Base-by-base conservation (phyloP, 2,797 vertebrate species). In the Sparus aurata region DNA sequence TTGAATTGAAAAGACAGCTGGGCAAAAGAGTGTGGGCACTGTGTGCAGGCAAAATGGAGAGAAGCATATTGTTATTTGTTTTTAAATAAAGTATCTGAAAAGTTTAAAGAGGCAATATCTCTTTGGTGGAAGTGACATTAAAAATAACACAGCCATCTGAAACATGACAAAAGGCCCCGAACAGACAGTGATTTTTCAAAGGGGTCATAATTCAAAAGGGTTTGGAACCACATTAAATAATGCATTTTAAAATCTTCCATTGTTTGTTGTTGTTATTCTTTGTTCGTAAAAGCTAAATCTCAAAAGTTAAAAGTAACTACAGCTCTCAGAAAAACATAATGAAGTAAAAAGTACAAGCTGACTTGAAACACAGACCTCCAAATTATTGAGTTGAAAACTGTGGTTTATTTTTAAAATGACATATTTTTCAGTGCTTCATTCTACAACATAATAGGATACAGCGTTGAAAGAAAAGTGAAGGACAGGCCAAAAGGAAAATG, bases 321-420 rank as follows among this genome's bases (percentile, higher is more conserved):
- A 63, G 23, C 23, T 43, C 34, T 54, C 22, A 20, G 34, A 53
- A 54, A 62, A 45, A 54, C 46, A 20, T 22, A 17, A 23, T 12
- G 9, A 10, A 13, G 6, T 64, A 55, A 53, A 52, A 23, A 49
- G 20, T 23, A 34, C 34, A 38, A 38, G 10, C 77, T 17, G 18
- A 46, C 23, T 45, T 20, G 11, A 54, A 70, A 58, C 16, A 50
- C 15, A 82, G 59, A 61, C 45, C 18, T 46, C 79, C 11, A 74
- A 59, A 53, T 25, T 5, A 23, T 30, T 17, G 12, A 30, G 17
- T n/a, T 5, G 3, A 16, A 64, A 59, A 65, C 34, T 18, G 5
- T 30, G 20, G 13, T 60, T 65, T 83, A 50, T 2, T 17, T 68
- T 30, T 38, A 27, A 1, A 81, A 63, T 50, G 1, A 27, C 52